Evolutionary conservation across 1,140 invertebrate genomes (phyloP).

Genomic region (Dicyema japonicum): DNA sequence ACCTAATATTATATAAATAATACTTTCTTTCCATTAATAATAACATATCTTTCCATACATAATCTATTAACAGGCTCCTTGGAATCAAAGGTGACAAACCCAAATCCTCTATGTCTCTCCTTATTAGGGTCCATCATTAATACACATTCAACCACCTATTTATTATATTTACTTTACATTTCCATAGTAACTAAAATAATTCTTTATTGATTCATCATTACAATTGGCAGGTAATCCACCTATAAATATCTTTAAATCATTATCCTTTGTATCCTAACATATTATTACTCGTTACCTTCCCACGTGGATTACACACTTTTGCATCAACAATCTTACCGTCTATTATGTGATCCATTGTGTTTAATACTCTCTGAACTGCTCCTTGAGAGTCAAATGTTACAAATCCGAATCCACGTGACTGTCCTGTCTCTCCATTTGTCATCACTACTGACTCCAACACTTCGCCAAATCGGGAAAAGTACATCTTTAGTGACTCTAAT

Average conservation of each 20-base stretch:
- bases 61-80: constrained; percentile 2
- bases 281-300: constrained; percentile 3
- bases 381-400: constrained; percentile 6
- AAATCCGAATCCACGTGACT: constrained; percentile 7
- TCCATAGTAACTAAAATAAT: no score
- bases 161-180: no score
- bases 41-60: constrained; percentile 1
- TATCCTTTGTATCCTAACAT: no score
- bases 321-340: constrained; percentile 4
- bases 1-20: no score
- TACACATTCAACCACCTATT: constrained; percentile 2
- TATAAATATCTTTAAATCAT: constrained; percentile 4
- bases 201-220: constrained; percentile 2
- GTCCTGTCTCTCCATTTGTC: constrained; percentile 5
- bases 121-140: constrained; percentile 2
- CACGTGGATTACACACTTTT: constrained; percentile 2
- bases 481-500: not conserved
- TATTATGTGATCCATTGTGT: constrained; percentile 3
- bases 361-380: constrained; percentile 6
- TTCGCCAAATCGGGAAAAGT: constrained; percentile 3
- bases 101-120: constrained; percentile 4
- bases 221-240: constrained; percentile 2
- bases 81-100: constrained; percentile 4
- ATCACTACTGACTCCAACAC: constrained; percentile 3
- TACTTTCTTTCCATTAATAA: constrained; percentile 3